Percentiles rank a stretch among this genome's conserved stretches.
phyloP scores from a whole-genome alignment of 1,140 invertebrate genomes.

The Achroia grisella region DNA sequence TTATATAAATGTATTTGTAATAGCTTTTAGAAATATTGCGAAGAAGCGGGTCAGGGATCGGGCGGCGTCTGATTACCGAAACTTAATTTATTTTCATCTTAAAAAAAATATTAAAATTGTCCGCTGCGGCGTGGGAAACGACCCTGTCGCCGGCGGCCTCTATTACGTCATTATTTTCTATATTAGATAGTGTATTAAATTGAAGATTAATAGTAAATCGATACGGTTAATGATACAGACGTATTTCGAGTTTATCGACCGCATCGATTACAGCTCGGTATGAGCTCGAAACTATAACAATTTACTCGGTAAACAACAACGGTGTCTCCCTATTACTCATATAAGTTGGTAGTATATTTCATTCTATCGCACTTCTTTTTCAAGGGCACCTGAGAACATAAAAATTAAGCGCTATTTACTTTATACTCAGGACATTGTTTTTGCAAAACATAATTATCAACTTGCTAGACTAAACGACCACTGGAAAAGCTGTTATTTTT shows the following conservation, averaged over 20 bases:
- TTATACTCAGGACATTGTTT: no score
- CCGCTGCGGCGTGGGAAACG: constrained; percentile 64
- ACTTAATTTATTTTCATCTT: constrained; percentile 69
- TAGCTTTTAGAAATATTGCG: constrained; percentile 72
- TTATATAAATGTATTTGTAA: constrained; percentile 73
- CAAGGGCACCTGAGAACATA: no score
- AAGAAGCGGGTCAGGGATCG: constrained; percentile 58
- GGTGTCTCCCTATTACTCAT: background rate
- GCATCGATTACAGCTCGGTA: constrained; percentile 2
- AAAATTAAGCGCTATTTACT: no score
- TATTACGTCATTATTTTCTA: constrained; percentile 72
- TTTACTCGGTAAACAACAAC: constrained; percentile 6
- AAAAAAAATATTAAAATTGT: constrained; percentile 57
- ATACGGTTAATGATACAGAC: constrained; percentile 35
- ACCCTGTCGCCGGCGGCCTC: constrained; percentile 66
- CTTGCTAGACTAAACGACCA: no score
- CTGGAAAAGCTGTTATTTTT: no score
- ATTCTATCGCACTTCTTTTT: no score
- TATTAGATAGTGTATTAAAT: constrained; percentile 67
- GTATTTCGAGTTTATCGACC: constrained; percentile 24
- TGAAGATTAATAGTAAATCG: constrained; percentile 66
- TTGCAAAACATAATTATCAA: no score
- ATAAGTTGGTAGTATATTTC: no score
- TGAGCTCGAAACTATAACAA: background rate
- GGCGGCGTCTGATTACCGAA: constrained; percentile 66